Percentiles rank a stretch among this genome's conserved stretches.
Conservation (phyloP, 2,888 invertebrate species). For the Craniophora ligustri region DNA sequence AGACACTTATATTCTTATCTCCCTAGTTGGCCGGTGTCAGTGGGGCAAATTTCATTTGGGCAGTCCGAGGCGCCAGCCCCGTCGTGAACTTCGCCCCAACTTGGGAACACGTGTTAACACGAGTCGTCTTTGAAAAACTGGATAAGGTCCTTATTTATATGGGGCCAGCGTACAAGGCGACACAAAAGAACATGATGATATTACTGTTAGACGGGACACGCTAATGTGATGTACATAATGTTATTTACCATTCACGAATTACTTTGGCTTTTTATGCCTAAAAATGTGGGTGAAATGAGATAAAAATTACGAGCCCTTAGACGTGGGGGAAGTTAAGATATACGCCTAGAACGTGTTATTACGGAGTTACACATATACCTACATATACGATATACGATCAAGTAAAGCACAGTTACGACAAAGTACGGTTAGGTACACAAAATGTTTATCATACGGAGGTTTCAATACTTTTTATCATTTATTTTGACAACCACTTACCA, state of each 20-base stretch:
- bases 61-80: conserved; percentile 60
- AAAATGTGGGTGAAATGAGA: conserved; percentile 60
- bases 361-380: conserved; percentile 28
- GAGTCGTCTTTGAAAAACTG: conserved; percentile 85
- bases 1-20: conserved; percentile 63
- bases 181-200: conserved; percentile 84
- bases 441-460: no score
- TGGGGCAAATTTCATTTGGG: conserved; percentile 85
- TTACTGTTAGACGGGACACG: conserved; percentile 77
- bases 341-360: conserved; percentile 52
- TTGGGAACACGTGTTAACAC: conserved; percentile 84
- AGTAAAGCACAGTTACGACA: conserved; percentile 3
- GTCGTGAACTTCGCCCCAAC: conserved; percentile 75
- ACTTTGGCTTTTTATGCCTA: conserved; percentile 63
- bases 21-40: conserved; percentile 71
- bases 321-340: conserved; percentile 47
- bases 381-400: no score
- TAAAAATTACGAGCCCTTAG: conserved; percentile 59
- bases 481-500: no score
- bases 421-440: not conserved
- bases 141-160: conserved; percentile 87
- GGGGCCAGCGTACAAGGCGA: conserved; percentile 83
- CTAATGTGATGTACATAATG: conserved; percentile 83
- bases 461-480: no score
- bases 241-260: conserved; percentile 78